phyloP scores from a whole-genome alignment of 2,888 invertebrate species.

The Troides oblongomaculatus region DNA sequence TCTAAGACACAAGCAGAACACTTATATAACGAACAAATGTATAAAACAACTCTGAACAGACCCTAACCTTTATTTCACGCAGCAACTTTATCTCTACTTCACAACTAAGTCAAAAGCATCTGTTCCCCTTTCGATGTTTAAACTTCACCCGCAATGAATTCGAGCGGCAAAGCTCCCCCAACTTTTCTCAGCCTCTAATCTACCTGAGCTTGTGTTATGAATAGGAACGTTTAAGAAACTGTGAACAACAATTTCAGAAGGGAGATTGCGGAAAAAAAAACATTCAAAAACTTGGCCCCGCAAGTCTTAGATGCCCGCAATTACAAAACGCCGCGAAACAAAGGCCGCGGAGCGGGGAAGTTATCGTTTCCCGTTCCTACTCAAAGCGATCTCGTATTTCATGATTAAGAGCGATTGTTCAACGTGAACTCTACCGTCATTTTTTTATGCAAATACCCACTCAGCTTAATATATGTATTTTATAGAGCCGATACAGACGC shows the following conservation, averaged over 20 bases:
- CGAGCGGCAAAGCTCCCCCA: conserved; percentile 5
- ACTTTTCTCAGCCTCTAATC: conserved; percentile 22
- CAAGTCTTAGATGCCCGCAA: conserved; percentile 18
- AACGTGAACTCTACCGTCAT: conserved; percentile 43
- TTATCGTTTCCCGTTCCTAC: conserved; percentile 32
- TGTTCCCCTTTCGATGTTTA: conserved; percentile 17
- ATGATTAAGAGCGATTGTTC: conserved; percentile 55
- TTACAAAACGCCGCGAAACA: conserved; percentile 31
- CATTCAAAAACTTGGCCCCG: conserved; percentile 11
- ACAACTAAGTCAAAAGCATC: conserved; percentile 22
- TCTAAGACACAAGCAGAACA: background rate
- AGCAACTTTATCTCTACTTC: conserved; percentile 13
- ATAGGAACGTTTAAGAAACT: conserved; percentile 27
- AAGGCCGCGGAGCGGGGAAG: conserved; percentile 25
- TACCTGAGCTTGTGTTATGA: conserved; percentile 22
- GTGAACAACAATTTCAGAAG: conserved; percentile 21
- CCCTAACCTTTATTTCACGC: conserved; percentile 9
- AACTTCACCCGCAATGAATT: conserved; percentile 20
- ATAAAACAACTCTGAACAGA: conserved; percentile 3
- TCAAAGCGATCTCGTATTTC: conserved; percentile 45
- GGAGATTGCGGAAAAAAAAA: conserved; percentile 28
- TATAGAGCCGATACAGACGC: conserved; percentile 42
- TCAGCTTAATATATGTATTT: conserved; percentile 36
- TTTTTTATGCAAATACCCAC: conserved; percentile 54
- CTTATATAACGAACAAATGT: background rate